A percentile compares a stretch with the other conserved stretches of the same genome.
These are phyloP conservation scores for Aphelenchoides besseyi DNA, from an alignment of 1,140 invertebrate species.

Conservation along the genomic window DNA sequence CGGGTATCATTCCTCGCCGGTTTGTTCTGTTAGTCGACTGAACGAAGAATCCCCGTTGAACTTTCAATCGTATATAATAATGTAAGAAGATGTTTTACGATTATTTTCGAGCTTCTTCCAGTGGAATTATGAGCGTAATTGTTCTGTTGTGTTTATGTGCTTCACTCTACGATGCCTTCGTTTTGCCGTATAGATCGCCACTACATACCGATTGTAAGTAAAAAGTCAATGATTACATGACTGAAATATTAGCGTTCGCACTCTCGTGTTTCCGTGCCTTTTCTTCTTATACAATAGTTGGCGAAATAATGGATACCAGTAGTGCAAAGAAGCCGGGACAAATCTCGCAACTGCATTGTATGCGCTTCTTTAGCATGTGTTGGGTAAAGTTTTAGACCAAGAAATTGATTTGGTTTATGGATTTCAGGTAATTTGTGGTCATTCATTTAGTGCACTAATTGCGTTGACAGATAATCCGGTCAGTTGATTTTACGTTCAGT, in stretches of 20 bases:
- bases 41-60: neutral
- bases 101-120: neutral
- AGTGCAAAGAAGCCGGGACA: conserved; percentile 35
- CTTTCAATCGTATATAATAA: conserved; percentile 7
- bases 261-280: conserved; percentile 20
- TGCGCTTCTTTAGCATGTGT: conserved; percentile 43
- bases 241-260: conserved; percentile 20
- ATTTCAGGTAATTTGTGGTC: conserved; percentile 24
- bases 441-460: conserved; percentile 3
- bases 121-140: neutral
- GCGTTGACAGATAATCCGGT: conserved; percentile 15
- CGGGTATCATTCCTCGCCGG: neutral
- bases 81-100: conserved; percentile 10
- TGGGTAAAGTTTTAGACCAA: conserved; percentile 33
- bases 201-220: conserved; percentile 18
- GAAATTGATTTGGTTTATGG: neutral
- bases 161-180: conserved; percentile 21
- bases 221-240: conserved; percentile 4
- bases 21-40: neutral
- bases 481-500: too few relatives aligned
- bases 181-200: neutral
- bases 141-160: conserved; percentile 12
- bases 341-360: conserved; percentile 40
- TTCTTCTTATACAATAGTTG: conserved; percentile 34
- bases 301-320: conserved; percentile 24